These are phyloP conservation scores for Sebastes steindachneri DNA, from an alignment of 2,797 vertebrate genomes.

Conservation along the genomic window DNA sequence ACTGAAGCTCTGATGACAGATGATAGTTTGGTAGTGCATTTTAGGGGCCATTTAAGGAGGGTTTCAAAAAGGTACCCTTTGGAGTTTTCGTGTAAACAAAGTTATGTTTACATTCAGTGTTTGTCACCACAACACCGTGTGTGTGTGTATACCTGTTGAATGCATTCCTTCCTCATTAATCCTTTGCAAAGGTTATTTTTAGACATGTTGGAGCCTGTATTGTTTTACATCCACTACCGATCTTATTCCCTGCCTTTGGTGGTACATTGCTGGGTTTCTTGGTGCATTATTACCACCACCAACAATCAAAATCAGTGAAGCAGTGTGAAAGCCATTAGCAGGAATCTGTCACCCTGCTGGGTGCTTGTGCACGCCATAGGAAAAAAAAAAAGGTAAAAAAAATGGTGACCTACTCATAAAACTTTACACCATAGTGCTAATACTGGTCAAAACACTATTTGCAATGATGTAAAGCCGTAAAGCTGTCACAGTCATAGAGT, in stretches of 20 bases:
- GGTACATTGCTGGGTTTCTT: too few relatives aligned
- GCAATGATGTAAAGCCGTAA: background rate
- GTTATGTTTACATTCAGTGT: background rate
- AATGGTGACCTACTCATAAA: background rate
- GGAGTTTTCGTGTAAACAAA: background rate
- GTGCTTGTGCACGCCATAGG: background rate
- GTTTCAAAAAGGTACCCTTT: background rate
- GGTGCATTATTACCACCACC: background rate
- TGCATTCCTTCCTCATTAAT: background rate
- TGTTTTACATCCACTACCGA: background rate
- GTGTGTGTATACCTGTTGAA: too few relatives aligned
- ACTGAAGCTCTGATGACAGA: background rate
- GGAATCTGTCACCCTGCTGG: background rate
- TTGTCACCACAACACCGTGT: background rate
- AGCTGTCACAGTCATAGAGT: background rate
- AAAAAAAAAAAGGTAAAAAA: background rate
- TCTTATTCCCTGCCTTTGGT: background rate
- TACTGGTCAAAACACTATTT: background rate
- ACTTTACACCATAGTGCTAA: background rate
- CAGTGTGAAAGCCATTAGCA: too few relatives aligned
- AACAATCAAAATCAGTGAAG: background rate
- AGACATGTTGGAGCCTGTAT: background rate
- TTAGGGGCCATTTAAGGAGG: background rate
- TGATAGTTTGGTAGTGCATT: background rate
- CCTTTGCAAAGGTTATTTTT: too few relatives aligned